These are phyloP conservation scores for Agrotis puta DNA, from an alignment of 2,888 invertebrate genomes.

Conservation along the genomic window DNA sequence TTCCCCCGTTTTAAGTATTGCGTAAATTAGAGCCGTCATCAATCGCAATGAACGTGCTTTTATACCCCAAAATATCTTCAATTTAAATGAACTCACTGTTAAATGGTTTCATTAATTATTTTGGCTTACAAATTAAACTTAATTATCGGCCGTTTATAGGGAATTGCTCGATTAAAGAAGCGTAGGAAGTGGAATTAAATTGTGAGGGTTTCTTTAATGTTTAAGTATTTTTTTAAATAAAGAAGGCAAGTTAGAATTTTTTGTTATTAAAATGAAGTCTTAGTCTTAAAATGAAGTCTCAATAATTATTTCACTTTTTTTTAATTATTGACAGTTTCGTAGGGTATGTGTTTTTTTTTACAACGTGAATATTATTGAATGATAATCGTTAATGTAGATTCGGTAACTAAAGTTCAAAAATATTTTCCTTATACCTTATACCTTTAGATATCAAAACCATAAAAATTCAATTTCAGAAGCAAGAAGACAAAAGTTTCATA, in stretches of 20 bases:
- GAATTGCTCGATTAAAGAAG: constrained; percentile 6
- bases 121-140: constrained; percentile 43
- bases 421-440: too few relatives aligned
- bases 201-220: background rate
- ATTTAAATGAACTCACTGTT: constrained; percentile 43
- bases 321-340: background rate
- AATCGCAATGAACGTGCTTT: constrained; percentile 42
- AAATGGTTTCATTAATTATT: constrained; percentile 43
- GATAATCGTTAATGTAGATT: too few relatives aligned
- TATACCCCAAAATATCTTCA: constrained; percentile 19
- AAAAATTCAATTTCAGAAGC: constrained; percentile 22
- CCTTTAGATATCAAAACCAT: constrained; percentile 1
- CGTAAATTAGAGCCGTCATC: constrained; percentile 20
- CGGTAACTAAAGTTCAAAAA: background rate
- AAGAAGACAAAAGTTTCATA: constrained; percentile 58
- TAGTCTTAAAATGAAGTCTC: background rate
- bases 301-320: background rate
- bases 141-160: constrained; percentile 12
- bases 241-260: background rate
- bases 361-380: too few relatives aligned
- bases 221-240: background rate
- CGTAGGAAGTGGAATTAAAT: background rate
- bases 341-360: too few relatives aligned
- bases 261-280: background rate
- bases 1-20: constrained; percentile 7